phyloP scores from a whole-genome alignment of 2,888 invertebrate species.

The Lasioglossum vierecki region DNA sequence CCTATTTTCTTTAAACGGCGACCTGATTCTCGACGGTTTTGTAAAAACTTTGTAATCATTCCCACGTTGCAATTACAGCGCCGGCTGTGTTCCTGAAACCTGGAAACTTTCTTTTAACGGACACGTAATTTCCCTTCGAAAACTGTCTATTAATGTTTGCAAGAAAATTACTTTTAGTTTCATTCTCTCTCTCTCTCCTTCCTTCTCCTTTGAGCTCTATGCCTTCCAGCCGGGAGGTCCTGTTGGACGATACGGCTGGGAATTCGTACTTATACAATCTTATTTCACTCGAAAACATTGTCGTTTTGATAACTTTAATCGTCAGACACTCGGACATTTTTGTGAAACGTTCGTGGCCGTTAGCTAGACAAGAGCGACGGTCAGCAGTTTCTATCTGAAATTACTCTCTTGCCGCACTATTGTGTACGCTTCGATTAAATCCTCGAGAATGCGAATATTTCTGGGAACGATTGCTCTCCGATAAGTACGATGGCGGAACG shows the following conservation, averaged over 20 bases:
- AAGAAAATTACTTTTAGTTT: not conserved
- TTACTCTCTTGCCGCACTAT: not conserved
- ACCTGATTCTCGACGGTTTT: not conserved
- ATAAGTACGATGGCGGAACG: not conserved
- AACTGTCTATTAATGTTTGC: constrained; percentile 4
- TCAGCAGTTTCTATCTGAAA: too few species aligned
- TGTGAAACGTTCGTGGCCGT: too few species aligned
- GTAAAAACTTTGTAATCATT: constrained; percentile 23
- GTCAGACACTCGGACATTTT: too few species aligned
- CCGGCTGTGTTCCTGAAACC: constrained; percentile 1
- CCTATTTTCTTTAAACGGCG: constrained; percentile 3
- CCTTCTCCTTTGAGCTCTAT: not conserved
- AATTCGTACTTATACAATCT: not conserved
- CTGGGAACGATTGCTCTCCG: not conserved
- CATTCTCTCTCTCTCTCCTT: not conserved
- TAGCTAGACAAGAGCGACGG: too few species aligned
- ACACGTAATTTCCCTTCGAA: constrained; percentile 11
- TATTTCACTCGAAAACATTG: not conserved
- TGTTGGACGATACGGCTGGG: not conserved
- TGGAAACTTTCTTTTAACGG: not conserved
- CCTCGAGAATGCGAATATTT: not conserved
- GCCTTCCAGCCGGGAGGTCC: not conserved
- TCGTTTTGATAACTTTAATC: not conserved
- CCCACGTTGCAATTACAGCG: not conserved
- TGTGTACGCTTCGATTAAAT: not conserved